Percentiles rank a stretch among this genome's conserved stretches.
These are phyloP conservation scores for Limenitis arthemis DNA, from an alignment of 2,888 invertebrate genomes.

Conservation along the genomic window DNA sequence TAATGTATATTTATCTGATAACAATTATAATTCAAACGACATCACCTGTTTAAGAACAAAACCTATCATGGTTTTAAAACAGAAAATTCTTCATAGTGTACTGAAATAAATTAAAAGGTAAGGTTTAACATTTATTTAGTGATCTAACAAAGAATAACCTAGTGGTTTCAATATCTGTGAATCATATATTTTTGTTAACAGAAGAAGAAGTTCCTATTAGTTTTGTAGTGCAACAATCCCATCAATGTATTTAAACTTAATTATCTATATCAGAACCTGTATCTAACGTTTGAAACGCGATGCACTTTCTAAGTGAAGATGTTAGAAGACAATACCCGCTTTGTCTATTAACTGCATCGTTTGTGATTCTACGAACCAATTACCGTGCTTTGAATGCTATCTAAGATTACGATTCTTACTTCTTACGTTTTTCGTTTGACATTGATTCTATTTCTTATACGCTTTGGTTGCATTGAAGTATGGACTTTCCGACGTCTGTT, in stretches of 20 bases:
- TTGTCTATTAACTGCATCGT: constrained; percentile 14
- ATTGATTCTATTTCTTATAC: no score
- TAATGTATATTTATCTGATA: constrained; percentile 4
- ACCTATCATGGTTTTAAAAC: no score
- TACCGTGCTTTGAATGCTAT: constrained; percentile 4
- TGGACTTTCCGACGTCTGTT: not conserved
- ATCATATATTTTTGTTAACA: no score
- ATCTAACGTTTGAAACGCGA: constrained; percentile 20
- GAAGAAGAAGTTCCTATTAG: not conserved
- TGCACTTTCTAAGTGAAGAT: constrained; percentile 21
- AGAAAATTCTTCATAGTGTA: no score
- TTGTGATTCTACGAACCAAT: constrained; percentile 9
- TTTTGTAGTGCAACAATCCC: not conserved
- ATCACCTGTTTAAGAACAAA: not conserved
- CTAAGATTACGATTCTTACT: no score
- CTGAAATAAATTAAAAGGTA: no score
- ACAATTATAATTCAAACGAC: not conserved
- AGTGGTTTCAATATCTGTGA: not conserved
- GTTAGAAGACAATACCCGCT: constrained; percentile 21
- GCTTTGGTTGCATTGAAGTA: no score
- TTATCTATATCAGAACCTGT: constrained; percentile 5
- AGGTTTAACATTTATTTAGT: no score
- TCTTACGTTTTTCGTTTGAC: no score
- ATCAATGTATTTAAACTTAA: constrained; percentile 2
- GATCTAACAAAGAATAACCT: not conserved